Percentiles rank a stretch among this genome's conserved stretches.
phyloP scores from a whole-genome alignment of 2,797 vertebrate genomes.

The Borostomias antarcticus region DNA sequence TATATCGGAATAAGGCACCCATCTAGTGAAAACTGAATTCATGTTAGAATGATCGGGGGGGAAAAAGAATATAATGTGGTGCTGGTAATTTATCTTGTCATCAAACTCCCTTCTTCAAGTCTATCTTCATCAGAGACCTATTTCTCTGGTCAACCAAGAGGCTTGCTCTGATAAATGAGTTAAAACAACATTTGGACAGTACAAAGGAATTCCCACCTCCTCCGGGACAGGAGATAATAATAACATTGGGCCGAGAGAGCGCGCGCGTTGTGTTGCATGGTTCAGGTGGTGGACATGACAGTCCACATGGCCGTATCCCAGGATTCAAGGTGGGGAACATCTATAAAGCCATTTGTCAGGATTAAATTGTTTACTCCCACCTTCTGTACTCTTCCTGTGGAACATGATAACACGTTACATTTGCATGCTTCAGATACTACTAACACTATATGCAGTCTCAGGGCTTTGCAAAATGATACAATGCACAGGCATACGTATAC shows the following conservation, averaged over 20 bases:
- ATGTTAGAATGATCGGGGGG: too few relatives aligned
- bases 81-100: too few relatives aligned
- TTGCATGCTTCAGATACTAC: background rate
- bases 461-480: background rate
- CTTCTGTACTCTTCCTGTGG: background rate
- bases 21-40: too few relatives aligned
- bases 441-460: background rate
- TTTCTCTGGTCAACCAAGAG: slow-evolving; percentile 34
- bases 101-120: background rate
- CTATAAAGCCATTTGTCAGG: slow-evolving; percentile 1
- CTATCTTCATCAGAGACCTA: slow-evolving; percentile 8
- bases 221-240: slow-evolving; percentile 12
- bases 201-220: slow-evolving; percentile 35
- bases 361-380: background rate
- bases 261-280: background rate
- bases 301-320: background rate
- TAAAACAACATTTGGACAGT: slow-evolving; percentile 62
- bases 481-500: background rate
- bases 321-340: background rate
- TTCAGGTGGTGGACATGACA: slow-evolving; percentile 1
- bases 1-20: too few relatives aligned
- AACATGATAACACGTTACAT: background rate
- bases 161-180: slow-evolving; percentile 60
- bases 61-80: too few relatives aligned
- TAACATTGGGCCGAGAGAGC: background rate